Evolutionary conservation across 2,888 invertebrate species (phyloP).

Genomic region (Apamea anceps): DNA sequence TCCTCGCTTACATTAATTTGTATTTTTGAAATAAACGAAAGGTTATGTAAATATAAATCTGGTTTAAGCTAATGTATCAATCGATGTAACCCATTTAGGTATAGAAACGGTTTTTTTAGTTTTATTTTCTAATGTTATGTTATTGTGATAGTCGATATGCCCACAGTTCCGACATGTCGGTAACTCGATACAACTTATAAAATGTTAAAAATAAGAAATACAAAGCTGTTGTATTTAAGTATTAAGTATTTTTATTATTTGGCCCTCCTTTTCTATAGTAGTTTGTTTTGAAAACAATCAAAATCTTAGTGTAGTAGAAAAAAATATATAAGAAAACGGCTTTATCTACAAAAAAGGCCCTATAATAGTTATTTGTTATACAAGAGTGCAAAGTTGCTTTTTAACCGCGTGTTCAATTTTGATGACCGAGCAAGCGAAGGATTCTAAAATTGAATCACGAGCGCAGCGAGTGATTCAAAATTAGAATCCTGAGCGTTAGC

Average conservation of each 20-base stretch:
- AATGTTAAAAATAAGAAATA: constrained; percentile 56
- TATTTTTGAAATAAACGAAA: constrained; percentile 21
- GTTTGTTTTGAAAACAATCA: not conserved
- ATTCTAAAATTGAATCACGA: too few relatives aligned
- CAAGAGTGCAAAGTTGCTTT: too few relatives aligned
- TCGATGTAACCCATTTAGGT: constrained; percentile 36
- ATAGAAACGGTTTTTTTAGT: constrained; percentile 13
- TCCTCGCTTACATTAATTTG: constrained; percentile 39
- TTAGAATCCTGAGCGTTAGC: too few relatives aligned
- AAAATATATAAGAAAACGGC: not conserved
- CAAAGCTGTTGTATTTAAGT: constrained; percentile 53
- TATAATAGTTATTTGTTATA: too few relatives aligned
- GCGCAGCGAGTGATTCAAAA: too few relatives aligned
- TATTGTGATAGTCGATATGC: constrained; percentile 50
- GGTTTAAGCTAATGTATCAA: constrained; percentile 32
- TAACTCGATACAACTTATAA: constrained; percentile 27
- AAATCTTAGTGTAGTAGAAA: not conserved
- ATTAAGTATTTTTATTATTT: constrained; percentile 51
- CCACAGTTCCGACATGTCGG: constrained; percentile 24
- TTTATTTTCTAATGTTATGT: constrained; percentile 47
- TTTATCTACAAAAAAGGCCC: not conserved
- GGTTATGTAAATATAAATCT: constrained; percentile 42
- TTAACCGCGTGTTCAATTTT: too few relatives aligned
- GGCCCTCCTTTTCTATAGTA: not conserved
- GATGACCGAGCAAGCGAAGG: too few relatives aligned